Conservation (phyloP, 1,140 invertebrate genomes). For the Ctenoplectra terminalis region DNA sequence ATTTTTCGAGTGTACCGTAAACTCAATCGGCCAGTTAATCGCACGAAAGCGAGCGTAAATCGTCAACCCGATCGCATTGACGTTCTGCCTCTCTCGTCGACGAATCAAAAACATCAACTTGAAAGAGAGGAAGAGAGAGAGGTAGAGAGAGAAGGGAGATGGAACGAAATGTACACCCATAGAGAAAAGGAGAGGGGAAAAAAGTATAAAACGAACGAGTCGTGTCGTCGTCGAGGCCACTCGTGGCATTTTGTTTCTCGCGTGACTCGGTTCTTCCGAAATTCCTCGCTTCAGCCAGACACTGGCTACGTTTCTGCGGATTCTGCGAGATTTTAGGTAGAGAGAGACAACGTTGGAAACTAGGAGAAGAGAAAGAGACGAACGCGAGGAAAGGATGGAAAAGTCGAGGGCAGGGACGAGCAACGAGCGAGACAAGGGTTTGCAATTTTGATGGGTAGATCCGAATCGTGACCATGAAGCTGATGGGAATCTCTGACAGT, state of each 20-base stretch:
- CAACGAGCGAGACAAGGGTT: conserved; percentile 23
- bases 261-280: background rate
- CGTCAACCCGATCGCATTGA: background rate
- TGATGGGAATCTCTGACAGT: conserved; percentile 36
- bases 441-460: conserved; percentile 39
- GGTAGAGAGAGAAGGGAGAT: background rate
- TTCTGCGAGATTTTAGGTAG: conserved; percentile 1
- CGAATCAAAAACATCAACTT: background rate
- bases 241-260: background rate
- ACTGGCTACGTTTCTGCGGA: background rate
- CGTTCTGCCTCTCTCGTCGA: background rate
- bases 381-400: background rate
- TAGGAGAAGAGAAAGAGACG: background rate
- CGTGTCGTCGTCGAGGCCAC: background rate
- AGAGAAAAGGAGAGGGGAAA: background rate
- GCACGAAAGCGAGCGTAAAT: conserved; percentile 26
- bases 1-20: conserved; percentile 22
- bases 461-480: conserved; percentile 31
- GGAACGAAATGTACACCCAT: too few relatives aligned
- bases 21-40: conserved; percentile 36
- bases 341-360: background rate
- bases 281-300: background rate
- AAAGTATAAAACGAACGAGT: background rate
- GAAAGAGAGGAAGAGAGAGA: background rate
- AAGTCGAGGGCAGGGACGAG: background rate